A percentile compares a stretch with the other conserved stretches of the same genome.
Conservation (phyloP, 1,140 invertebrate genomes). For the Lordiphosa stackelbergi region DNA sequence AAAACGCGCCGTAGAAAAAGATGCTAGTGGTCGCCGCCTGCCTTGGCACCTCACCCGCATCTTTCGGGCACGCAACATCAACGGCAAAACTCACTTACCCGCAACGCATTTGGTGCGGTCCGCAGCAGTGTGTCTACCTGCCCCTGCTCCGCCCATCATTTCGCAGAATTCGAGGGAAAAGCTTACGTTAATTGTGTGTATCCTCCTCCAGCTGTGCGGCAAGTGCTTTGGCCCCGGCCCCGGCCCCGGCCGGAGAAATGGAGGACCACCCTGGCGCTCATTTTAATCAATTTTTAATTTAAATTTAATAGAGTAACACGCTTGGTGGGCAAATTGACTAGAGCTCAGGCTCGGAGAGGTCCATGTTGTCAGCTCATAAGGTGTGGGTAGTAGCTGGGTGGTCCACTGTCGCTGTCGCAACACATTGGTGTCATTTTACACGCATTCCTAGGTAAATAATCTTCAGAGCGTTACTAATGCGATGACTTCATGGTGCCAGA, state of each 20-base stretch:
- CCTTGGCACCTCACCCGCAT: neutral
- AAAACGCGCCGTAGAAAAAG: slow-evolving; percentile 47
- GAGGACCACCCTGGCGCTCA: slow-evolving; percentile 33
- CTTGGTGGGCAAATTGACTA: slow-evolving; percentile 21
- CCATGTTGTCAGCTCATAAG: slow-evolving; percentile 7
- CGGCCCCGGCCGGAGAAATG: neutral
- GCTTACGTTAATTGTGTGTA: slow-evolving; percentile 72
- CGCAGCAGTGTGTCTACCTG: slow-evolving; percentile 10
- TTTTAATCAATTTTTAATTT: slow-evolving; percentile 76
- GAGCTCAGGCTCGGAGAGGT: neutral
- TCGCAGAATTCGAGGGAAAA: slow-evolving; percentile 30
- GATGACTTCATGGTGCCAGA: slow-evolving; percentile 39
- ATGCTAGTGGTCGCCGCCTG: slow-evolving; percentile 7
- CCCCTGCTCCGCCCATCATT: neutral
- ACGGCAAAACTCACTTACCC: slow-evolving; percentile 50
- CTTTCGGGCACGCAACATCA: slow-evolving; percentile 39
- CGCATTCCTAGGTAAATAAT: slow-evolving; percentile 73
- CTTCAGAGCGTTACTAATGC: slow-evolving; percentile 63
- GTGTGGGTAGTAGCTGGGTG: neutral
- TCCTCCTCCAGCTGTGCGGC: slow-evolving; percentile 49
- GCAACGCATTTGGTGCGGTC: slow-evolving; percentile 60
- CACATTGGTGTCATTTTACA: slow-evolving; percentile 60
- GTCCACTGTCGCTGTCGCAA: slow-evolving; percentile 16
- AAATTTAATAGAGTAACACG: slow-evolving; percentile 75
- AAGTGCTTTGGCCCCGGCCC: slow-evolving; percentile 16